Percentiles rank a stretch among this genome's conserved stretches.
These are phyloP conservation scores for Varanus salvator DNA, from an alignment of 2,113 vertebrate genomes.

Conservation along the genomic window DNA sequence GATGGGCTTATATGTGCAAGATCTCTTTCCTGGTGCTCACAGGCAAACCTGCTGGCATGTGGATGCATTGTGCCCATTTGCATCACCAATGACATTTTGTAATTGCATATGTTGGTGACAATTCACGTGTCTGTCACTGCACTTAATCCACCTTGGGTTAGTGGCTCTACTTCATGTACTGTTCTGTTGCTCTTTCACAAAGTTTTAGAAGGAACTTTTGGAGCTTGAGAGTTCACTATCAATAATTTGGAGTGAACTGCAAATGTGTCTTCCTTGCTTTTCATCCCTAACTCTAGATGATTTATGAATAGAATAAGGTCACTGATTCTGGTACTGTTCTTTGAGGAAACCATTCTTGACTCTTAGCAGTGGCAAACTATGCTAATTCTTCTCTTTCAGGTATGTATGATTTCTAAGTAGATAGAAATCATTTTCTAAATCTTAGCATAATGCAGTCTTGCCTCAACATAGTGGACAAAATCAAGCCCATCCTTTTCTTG, in stretches of 20 bases:
- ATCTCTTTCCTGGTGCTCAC: neutral
- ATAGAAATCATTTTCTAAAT: neutral
- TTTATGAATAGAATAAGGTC: too few species aligned
- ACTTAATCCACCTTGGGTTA: neutral
- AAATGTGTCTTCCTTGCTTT: neutral
- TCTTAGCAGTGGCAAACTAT: neutral
- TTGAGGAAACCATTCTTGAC: neutral
- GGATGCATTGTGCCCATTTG: neutral
- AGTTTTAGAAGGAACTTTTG: neutral
- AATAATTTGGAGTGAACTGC: neutral
- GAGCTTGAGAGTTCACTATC: neutral
- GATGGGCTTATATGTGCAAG: neutral
- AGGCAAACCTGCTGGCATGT: neutral
- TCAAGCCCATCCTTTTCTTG: neutral
- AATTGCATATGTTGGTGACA: neutral
- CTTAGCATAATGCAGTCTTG: neutral
- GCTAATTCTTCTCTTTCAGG: neutral
- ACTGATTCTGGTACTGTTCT: neutral
- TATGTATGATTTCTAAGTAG: neutral
- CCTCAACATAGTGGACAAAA: neutral
- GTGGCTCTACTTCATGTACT: neutral
- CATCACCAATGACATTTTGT: neutral
- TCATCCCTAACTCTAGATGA: neutral
- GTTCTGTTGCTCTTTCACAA: neutral
- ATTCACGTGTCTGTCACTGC: neutral